These are phyloP conservation scores for Aricia agestis DNA, from an alignment of 1,140 invertebrate species.

Conservation along the genomic window DNA sequence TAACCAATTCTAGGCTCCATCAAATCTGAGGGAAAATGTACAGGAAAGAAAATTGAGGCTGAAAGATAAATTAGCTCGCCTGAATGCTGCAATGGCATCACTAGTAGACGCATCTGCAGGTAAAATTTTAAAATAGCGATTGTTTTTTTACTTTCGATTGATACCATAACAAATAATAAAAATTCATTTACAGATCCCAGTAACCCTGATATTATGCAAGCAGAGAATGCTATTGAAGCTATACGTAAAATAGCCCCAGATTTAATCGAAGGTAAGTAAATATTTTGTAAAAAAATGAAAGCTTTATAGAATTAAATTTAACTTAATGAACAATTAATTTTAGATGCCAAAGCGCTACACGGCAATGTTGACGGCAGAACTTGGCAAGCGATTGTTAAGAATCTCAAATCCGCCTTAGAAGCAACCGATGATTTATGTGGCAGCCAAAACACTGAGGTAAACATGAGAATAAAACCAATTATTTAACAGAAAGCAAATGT, in stretches of 20 bases:
- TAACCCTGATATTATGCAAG: slow-evolving; percentile 22
- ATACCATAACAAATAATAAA: background rate
- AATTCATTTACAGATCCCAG: slow-evolving; percentile 22
- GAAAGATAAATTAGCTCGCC: slow-evolving; percentile 22
- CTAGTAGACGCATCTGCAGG: slow-evolving; percentile 22
- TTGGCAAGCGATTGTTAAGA: slow-evolving; percentile 18
- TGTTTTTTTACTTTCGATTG: background rate
- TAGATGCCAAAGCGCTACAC: slow-evolving; percentile 13
- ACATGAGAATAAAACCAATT: no score
- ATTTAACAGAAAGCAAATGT: background rate
- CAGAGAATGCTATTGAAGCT: slow-evolving; percentile 22
- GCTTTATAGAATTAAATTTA: background rate
- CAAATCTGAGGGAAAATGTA: background rate
- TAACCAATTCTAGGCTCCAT: background rate
- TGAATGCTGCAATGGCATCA: slow-evolving; percentile 28
- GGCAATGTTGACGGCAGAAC: slow-evolving; percentile 20
- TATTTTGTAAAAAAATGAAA: background rate
- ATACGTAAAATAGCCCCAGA: slow-evolving; percentile 23
- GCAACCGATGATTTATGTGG: slow-evolving; percentile 20
- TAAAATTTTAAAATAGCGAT: background rate
- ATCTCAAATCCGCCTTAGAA: slow-evolving; percentile 18
- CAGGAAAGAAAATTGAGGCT: slow-evolving; percentile 3
- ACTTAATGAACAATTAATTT: background rate
- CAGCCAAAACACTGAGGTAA: background rate
- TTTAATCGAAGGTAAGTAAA: slow-evolving; percentile 21